Evolutionary conservation across 2,888 invertebrate species (phyloP).

Genomic region (Chrysopilus asiliformis): DNA sequence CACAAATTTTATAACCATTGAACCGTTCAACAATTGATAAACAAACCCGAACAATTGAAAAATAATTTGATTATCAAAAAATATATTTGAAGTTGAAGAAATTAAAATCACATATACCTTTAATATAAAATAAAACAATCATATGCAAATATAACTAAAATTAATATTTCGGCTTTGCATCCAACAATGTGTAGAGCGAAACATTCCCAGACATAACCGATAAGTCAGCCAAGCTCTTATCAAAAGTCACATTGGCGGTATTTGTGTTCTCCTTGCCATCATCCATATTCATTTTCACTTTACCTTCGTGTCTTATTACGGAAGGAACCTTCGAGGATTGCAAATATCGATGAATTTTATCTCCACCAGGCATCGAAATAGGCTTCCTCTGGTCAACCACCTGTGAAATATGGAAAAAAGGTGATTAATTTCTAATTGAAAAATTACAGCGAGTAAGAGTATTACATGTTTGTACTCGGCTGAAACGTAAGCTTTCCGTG

Average conservation of each 20-base stretch:
- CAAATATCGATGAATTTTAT: constrained; percentile 29
- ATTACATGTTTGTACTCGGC: constrained; percentile 29
- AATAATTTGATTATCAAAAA: too few relatives aligned
- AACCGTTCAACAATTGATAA: too few relatives aligned
- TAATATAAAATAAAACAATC: too few relatives aligned
- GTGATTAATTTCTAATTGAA: not conserved
- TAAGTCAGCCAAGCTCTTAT: constrained; percentile 32
- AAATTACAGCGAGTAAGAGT: too few relatives aligned
- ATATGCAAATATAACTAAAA: too few relatives aligned
- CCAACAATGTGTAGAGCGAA: constrained; percentile 33
- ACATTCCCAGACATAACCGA: constrained; percentile 34
- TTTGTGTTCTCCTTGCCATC: constrained; percentile 9
- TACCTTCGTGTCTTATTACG: constrained; percentile 32
- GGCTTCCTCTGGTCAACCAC: constrained; percentile 30
- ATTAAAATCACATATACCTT: too few relatives aligned
- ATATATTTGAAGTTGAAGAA: too few relatives aligned
- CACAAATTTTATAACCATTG: too few relatives aligned
- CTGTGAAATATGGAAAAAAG: constrained; percentile 16
- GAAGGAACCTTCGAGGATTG: constrained; percentile 26
- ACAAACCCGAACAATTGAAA: too few relatives aligned
- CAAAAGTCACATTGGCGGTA: constrained; percentile 12
- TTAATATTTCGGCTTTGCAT: too few relatives aligned
- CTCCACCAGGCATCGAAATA: constrained; percentile 29
- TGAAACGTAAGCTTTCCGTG: constrained; percentile 32
- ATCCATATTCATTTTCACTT: constrained; percentile 22